phyloP scores from a whole-genome alignment of 2,888 invertebrate species.

The Phlogophora meticulosa region DNA sequence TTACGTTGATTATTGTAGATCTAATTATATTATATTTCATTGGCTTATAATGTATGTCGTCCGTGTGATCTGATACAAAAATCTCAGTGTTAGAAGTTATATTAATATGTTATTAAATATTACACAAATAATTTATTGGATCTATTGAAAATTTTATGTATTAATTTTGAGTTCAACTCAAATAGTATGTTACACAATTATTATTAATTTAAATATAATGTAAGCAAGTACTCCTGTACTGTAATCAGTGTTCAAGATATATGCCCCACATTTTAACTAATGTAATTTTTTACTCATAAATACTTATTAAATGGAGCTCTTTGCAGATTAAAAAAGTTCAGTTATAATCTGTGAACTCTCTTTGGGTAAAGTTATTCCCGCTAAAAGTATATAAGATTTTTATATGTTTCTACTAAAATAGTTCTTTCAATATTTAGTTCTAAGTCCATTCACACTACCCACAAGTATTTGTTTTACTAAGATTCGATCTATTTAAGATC shows the following conservation, averaged over 20 bases:
- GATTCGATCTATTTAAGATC: constrained; percentile 27
- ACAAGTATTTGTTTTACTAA: background rate
- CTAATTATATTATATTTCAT: background rate
- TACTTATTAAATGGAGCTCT: background rate
- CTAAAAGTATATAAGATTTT: background rate
- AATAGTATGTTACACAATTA: constrained; percentile 6
- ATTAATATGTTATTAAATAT: background rate
- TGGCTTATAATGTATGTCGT: constrained; percentile 6
- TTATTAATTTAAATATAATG: background rate
- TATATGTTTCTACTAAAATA: constrained; percentile 3
- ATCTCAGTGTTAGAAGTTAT: constrained; percentile 36
- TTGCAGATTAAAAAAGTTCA: background rate
- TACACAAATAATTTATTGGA: constrained; percentile 1
- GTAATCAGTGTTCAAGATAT: constrained; percentile 7
- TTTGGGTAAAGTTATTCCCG: background rate
- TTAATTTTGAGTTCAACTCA: constrained; percentile 18
- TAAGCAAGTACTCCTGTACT: too few species aligned
- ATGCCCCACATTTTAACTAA: constrained; percentile 22
- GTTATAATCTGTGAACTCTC: background rate
- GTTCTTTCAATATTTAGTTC: constrained; percentile 24
- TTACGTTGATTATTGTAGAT: background rate
- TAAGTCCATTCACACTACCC: constrained; percentile 2
- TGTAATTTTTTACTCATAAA: background rate
- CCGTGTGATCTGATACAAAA: constrained; percentile 53
- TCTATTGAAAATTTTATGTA: background rate